These are phyloP conservation scores for Heliconius melpomene DNA, from an alignment of 1,140 invertebrate species.

Conservation along the genomic window DNA sequence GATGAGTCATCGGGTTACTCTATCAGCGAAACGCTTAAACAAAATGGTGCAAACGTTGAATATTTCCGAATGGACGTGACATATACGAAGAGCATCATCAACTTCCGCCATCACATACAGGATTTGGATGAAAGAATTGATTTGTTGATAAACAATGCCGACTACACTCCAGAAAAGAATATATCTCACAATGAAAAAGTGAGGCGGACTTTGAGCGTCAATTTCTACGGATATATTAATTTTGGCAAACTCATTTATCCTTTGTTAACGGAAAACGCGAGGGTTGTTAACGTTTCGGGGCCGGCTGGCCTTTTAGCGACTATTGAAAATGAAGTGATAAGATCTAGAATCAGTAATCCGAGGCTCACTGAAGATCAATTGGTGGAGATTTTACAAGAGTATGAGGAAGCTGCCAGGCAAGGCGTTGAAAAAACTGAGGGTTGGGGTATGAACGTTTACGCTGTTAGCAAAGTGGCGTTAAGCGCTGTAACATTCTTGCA, in stretches of 20 bases:
- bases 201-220: conserved; percentile 65
- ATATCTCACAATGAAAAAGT: conserved; percentile 64
- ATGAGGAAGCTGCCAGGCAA: conserved; percentile 64
- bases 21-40: conserved; percentile 59
- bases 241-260: conserved; percentile 74
- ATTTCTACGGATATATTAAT: conserved; percentile 75
- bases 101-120: conserved; percentile 71
- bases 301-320: conserved; percentile 69
- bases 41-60: conserved; percentile 49
- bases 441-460: conserved; percentile 64
- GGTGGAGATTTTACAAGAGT: conserved; percentile 68
- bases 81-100: conserved; percentile 71
- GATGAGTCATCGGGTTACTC: conserved; percentile 64
- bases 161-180: conserved; percentile 64
- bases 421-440: conserved; percentile 71
- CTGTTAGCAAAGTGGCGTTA: conserved; percentile 71
- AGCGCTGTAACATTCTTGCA: conserved; percentile 74
- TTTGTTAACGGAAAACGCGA: conserved; percentile 63
- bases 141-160: conserved; percentile 69
- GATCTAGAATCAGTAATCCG: conserved; percentile 64
- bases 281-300: conserved; percentile 73
- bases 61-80: conserved; percentile 69
- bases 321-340: conserved; percentile 66
- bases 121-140: conserved; percentile 72
- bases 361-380: conserved; percentile 67